These are phyloP conservation scores for Rhopalosiphum padi DNA, from an alignment of 1,140 invertebrate genomes.

Conservation along the genomic window DNA sequence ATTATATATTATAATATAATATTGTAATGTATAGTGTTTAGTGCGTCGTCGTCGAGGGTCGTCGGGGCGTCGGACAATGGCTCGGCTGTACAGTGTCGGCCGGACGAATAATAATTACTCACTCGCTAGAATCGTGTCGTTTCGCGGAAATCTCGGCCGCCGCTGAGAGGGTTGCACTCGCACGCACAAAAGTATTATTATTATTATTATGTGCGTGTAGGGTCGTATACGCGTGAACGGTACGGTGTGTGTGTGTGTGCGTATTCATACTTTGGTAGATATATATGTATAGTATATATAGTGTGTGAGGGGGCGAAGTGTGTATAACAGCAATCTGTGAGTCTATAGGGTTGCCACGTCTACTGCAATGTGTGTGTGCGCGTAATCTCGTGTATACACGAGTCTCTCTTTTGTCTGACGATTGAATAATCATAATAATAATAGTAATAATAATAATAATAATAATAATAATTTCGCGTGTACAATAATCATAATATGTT, in stretches of 20 bases:
- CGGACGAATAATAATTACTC: slow-evolving; percentile 31
- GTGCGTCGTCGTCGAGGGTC: neutral
- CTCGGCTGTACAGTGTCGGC: neutral
- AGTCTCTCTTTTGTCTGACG: slow-evolving; percentile 23
- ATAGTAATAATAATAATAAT: neutral
- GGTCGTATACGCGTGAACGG: neutral
- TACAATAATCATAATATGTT: neutral
- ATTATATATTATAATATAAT: neutral
- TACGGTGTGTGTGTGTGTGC: neutral
- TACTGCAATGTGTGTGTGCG: neutral
- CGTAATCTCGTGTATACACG: slow-evolving; percentile 12
- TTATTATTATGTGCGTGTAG: slow-evolving; percentile 15
- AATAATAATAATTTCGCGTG: neutral
- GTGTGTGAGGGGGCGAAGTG: slow-evolving; percentile 4
- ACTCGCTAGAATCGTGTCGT: slow-evolving; percentile 32
- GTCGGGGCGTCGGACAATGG: neutral
- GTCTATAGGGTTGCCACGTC: slow-evolving; percentile 12
- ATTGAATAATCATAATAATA: slow-evolving; percentile 20
- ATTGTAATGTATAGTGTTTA: neutral
- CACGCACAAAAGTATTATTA: neutral
- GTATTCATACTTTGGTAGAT: neutral
- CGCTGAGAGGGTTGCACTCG: neutral
- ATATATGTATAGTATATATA: neutral
- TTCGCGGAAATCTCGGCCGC: neutral
- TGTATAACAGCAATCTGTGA: neutral